Conservation (phyloP, 2,113 vertebrate genomes). For the Oxyruncus cristatus region DNA sequence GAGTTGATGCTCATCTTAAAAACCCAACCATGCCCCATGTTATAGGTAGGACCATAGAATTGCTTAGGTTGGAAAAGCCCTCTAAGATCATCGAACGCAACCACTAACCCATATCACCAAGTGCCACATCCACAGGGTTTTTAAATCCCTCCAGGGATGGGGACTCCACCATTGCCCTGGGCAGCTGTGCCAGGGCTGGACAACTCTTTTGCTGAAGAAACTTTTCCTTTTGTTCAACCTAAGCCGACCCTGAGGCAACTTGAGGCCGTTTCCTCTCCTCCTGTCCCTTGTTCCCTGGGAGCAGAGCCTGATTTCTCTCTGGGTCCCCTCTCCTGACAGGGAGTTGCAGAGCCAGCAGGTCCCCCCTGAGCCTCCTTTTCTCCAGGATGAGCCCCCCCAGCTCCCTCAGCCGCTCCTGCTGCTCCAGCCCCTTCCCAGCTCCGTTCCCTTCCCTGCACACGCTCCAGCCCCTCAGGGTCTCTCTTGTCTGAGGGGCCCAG, state of each 20-base stretch:
- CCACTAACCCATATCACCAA: rapidly evolving
- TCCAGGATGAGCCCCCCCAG: background rate
- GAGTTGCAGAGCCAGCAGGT: background rate
- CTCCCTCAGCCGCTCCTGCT: background rate
- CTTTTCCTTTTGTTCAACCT: rapidly evolving
- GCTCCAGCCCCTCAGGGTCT: background rate
- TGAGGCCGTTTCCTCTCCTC: background rate
- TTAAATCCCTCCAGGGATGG: rapidly evolving
- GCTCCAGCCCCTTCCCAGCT: background rate
- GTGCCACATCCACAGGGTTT: rapidly evolving
- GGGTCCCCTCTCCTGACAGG: background rate
- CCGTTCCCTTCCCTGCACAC: background rate
- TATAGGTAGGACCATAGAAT: background rate
- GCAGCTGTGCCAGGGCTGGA: rapidly evolving
- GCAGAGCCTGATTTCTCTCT: background rate
- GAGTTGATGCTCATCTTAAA: background rate
- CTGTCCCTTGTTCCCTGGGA: background rate
- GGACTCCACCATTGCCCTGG: rapidly evolving
- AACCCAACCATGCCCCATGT: rapidly evolving
- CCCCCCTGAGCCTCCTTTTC: background rate
- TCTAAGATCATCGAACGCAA: background rate
- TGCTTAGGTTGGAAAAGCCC: background rate
- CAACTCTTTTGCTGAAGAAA: rapidly evolving
- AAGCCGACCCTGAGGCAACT: rapidly evolving
- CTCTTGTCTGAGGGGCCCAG: background rate